Conservation (phyloP, 2,797 vertebrate species). For the Tamandua tetradactyla region DNA sequence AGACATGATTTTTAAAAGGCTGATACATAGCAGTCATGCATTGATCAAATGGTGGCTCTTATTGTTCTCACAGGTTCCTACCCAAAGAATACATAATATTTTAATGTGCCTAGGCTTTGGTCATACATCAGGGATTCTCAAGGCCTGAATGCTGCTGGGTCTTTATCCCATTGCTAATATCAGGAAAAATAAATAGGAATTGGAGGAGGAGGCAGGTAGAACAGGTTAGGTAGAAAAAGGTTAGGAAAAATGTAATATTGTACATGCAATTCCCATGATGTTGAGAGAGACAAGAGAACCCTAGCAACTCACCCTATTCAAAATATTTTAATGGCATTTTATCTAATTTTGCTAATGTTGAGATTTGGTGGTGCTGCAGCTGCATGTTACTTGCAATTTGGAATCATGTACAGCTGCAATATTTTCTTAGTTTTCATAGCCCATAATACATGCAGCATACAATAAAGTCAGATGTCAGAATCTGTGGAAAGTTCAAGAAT, state of each 20-base stretch:
- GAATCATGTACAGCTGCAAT: neutral
- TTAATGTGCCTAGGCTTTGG: neutral
- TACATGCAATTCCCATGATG: neutral
- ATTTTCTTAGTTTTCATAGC: neutral
- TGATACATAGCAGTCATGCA: neutral
- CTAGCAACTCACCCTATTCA: neutral
- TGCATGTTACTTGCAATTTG: conserved; percentile 31
- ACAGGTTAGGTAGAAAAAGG: neutral
- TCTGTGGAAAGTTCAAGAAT: neutral
- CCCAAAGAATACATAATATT: neutral
- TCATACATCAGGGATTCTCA: neutral
- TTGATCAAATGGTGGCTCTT: neutral
- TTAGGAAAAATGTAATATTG: neutral
- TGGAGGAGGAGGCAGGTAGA: neutral
- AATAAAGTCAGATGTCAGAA: neutral
- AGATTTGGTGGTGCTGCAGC: neutral
- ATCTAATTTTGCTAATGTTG: neutral
- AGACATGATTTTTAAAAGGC: neutral
- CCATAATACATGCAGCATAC: neutral
- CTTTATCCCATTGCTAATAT: neutral
- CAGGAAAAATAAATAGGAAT: neutral
- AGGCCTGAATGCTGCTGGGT: neutral
- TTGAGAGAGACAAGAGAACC: neutral
- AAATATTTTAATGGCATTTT: conserved; percentile 13
- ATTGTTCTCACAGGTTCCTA: neutral